Evolutionary conservation across 2,888 invertebrate species (phyloP), one percentile per base, ranked within the genome.

Genomic region (Pteria penguin): DNA sequence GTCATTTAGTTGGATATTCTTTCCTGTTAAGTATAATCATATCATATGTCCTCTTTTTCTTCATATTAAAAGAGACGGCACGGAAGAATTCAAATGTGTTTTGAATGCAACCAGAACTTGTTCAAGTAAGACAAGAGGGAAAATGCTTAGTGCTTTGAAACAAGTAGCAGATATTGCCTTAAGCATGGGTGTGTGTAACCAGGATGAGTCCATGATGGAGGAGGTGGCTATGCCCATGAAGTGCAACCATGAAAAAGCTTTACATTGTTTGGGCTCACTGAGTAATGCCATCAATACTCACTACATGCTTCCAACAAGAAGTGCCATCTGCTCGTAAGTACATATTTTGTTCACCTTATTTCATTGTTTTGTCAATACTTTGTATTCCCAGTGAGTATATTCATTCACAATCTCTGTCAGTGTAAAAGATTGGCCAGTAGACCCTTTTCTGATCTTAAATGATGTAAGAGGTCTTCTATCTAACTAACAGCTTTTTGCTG

Each of bases 311-410:
- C 18, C 31, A 0, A 26, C 68, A 4, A 61, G 33, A 32, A 33
- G 33, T n/a, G 36, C 72, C 2, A 57, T 72, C n/a, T 62, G 72
- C 31, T 72, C 76, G 76, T 76, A 76, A 72, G 76, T n/a, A 29
- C 32, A 29, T 68, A 24, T 36, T 24, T 22, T 52, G 45, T 2
- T 11, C 27, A 24, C 26, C 22, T 22, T 58, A 14, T 61, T 14
- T 31, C 24, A 2, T 32, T 27, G 31, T 29, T 22, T 26, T 61
- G n/a, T n/a, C n/a, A n/a, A n/a, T n/a, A n/a, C n/a, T n/a, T n/a
- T n/a, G n/a, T n/a, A n/a, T n/a, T n/a, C n/a, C n/a, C n/a, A n/a
- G n/a, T n/a, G n/a, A n/a, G n/a, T n/a, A n/a, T n/a, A n/a, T n/a
- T n/a, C n/a, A n/a, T n/a, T n/a, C n/a, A n/a, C n/a, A n/a, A n/a